phyloP scores from a whole-genome alignment of 2,888 invertebrate genomes.

The Cartodere bifasciata region DNA sequence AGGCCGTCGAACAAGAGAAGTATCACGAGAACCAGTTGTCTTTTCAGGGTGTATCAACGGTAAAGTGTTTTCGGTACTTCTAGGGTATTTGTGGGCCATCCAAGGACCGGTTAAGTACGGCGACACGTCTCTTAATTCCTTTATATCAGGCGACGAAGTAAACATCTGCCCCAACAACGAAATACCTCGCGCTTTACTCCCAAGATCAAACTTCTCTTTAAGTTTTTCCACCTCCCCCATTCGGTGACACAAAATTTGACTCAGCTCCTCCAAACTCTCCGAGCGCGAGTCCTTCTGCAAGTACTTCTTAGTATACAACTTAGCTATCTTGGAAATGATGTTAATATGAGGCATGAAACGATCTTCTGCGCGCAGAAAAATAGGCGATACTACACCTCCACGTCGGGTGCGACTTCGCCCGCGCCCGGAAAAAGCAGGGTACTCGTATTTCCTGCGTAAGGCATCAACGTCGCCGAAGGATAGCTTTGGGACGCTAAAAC shows the following conservation, averaged over 20 bases:
- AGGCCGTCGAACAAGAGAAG: slow-evolving; percentile 34
- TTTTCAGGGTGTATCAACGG: slow-evolving; percentile 44
- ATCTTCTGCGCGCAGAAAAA: slow-evolving; percentile 53
- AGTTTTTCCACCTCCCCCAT: slow-evolving; percentile 61
- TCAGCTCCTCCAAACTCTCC: slow-evolving; percentile 28
- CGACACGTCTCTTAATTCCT: slow-evolving; percentile 63
- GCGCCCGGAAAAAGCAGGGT: slow-evolving; percentile 32
- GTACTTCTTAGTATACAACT: slow-evolving; percentile 32
- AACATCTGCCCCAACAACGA: slow-evolving; percentile 67
- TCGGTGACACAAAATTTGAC: slow-evolving; percentile 33
- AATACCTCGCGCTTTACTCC: slow-evolving; percentile 30
- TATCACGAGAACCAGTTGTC: slow-evolving; percentile 22
- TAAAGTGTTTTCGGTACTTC: slow-evolving; percentile 51
- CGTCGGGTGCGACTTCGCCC: slow-evolving; percentile 38
- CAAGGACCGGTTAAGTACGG: slow-evolving; percentile 68
- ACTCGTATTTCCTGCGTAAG: slow-evolving; percentile 48
- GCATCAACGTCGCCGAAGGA: slow-evolving; percentile 43
- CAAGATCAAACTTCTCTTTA: slow-evolving; percentile 56
- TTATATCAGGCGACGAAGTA: slow-evolving; percentile 67
- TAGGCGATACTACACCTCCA: slow-evolving; percentile 46
- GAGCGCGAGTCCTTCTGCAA: slow-evolving; percentile 16
- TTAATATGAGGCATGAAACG: slow-evolving; percentile 81
- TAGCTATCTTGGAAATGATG: slow-evolving; percentile 76
- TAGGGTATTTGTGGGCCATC: slow-evolving; percentile 70
- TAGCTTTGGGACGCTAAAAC: slow-evolving; percentile 35